phyloP scores from a whole-genome alignment of 2,888 invertebrate genomes.

The Lagria hirta region DNA sequence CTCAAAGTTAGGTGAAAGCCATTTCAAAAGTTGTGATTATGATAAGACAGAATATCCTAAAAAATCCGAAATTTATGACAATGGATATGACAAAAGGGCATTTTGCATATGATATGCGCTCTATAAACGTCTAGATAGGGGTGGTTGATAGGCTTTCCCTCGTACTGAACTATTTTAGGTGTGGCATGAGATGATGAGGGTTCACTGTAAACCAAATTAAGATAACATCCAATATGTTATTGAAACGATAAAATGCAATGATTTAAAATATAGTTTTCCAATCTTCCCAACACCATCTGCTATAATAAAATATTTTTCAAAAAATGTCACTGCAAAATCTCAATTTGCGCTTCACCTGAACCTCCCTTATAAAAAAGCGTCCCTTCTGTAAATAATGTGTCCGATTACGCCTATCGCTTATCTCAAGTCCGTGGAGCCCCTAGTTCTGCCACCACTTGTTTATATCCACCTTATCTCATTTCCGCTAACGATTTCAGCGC shows the following conservation, averaged over 20 bases:
- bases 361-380: conserved; percentile 36
- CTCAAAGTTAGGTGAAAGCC: conserved; percentile 19
- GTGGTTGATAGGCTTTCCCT: conserved; percentile 20
- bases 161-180: conserved; percentile 22
- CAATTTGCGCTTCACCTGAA: conserved; percentile 33
- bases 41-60: conserved; percentile 41
- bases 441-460: conserved; percentile 42
- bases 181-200: conserved; percentile 23
- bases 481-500: conserved; percentile 40
- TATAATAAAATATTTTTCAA: conserved; percentile 32
- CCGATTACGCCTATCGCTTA: conserved; percentile 51
- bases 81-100: conserved; percentile 48
- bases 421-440: conserved; percentile 35
- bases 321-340: conserved; percentile 25
- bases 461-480: conserved; percentile 47
- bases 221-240: conserved; percentile 15
- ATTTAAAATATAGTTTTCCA: conserved; percentile 4
- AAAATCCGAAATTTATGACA: conserved; percentile 48
- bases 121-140: conserved; percentile 32
- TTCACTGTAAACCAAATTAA: conserved; percentile 13
- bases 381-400: conserved; percentile 47
- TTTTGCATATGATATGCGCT: conserved; percentile 47
- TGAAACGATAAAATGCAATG: conserved; percentile 1
- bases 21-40: conserved; percentile 22
- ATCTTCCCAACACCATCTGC: conserved; percentile 6